Conservation (phyloP, 2,888 invertebrate genomes). For the Pheosia tremula region DNA sequence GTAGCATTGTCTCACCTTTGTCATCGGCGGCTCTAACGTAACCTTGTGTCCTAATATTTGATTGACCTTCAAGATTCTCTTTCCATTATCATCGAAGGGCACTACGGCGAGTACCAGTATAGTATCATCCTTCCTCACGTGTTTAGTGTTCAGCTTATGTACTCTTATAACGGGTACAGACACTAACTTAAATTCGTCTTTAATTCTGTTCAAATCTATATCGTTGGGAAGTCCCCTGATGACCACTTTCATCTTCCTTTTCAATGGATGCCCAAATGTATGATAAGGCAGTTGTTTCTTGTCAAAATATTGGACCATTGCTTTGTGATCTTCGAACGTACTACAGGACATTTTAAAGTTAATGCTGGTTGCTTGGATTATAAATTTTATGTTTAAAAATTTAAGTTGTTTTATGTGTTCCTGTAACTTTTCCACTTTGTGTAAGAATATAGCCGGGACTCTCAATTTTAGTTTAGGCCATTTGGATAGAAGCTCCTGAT, state of each 20-base stretch:
- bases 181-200: slow-evolving; percentile 47
- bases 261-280: slow-evolving; percentile 58
- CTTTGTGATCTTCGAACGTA: slow-evolving; percentile 52
- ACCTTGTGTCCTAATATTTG: slow-evolving; percentile 53
- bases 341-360: slow-evolving; percentile 51
- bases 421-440: slow-evolving; percentile 32
- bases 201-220: slow-evolving; percentile 46
- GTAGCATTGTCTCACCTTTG: slow-evolving; percentile 61
- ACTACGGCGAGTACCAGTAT: slow-evolving; percentile 56
- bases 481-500: slow-evolving; percentile 32
- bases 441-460: slow-evolving; percentile 60
- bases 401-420: slow-evolving; percentile 47
- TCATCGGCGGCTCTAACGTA: slow-evolving; percentile 55
- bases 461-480: slow-evolving; percentile 53
- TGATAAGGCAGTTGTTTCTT: slow-evolving; percentile 58
- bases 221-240: slow-evolving; percentile 58
- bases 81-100: slow-evolving; percentile 49
- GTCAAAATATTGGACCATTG: slow-evolving; percentile 52
- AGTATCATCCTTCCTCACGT: slow-evolving; percentile 36
- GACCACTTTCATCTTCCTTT: slow-evolving; percentile 61
- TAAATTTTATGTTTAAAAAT: slow-evolving; percentile 47
- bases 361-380: slow-evolving; percentile 25
- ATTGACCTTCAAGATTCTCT: slow-evolving; percentile 45
- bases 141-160: slow-evolving; percentile 57
- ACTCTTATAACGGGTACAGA: slow-evolving; percentile 57